A percentile compares a stretch with the other conserved stretches of the same genome.
Conservation (phyloP, 1,140 invertebrate genomes). For the Papilio xuthus region DNA sequence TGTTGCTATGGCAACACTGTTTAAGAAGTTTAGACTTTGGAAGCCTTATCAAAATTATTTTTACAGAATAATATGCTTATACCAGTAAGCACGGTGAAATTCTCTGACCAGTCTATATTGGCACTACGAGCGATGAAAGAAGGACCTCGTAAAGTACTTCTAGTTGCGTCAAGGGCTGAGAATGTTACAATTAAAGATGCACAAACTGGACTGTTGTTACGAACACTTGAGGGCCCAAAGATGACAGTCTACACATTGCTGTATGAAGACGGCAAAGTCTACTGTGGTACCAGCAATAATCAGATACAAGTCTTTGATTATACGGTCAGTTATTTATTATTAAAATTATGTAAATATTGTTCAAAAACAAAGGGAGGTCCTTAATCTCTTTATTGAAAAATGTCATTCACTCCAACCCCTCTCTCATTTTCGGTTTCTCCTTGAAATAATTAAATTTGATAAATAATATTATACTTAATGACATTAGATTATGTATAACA, state of each 20-base stretch:
- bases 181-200: slow-evolving; percentile 86
- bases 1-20: neutral
- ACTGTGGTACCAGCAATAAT: slow-evolving; percentile 85
- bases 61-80: slow-evolving; percentile 82
- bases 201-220: slow-evolving; percentile 83
- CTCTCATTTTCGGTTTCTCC: too few species aligned
- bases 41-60: slow-evolving; percentile 37
- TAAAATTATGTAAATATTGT: too few species aligned
- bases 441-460: too few species aligned
- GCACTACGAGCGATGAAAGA: slow-evolving; percentile 86
- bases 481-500: too few species aligned
- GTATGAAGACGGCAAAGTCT: slow-evolving; percentile 84
- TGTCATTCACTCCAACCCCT: too few species aligned
- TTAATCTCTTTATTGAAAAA: too few species aligned
- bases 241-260: slow-evolving; percentile 86
- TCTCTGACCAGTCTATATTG: slow-evolving; percentile 84
- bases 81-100: slow-evolving; percentile 81
- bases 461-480: too few species aligned
- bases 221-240: slow-evolving; percentile 83
- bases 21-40: neutral
- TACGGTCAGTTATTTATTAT: slow-evolving; percentile 75
- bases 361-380: too few species aligned
- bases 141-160: slow-evolving; percentile 84
- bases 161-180: slow-evolving; percentile 85
- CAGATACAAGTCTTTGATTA: slow-evolving; percentile 87